Conservation (phyloP, 2,113 vertebrate species). For the Leptosomus discolor region DNA sequence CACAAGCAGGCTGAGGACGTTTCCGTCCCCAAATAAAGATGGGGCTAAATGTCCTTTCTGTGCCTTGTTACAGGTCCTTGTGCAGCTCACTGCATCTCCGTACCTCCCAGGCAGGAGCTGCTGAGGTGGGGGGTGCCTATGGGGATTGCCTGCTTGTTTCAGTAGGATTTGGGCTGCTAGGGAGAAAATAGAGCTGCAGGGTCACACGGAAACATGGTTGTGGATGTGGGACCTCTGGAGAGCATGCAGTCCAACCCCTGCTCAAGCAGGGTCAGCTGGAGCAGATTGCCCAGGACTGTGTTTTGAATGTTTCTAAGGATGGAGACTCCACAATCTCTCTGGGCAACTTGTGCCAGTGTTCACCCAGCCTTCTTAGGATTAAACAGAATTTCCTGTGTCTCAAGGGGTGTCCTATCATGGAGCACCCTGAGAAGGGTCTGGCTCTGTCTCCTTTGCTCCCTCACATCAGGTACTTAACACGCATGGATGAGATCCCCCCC, state of each 20-base stretch:
- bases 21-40: background rate
- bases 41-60: background rate
- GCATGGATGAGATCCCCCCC: background rate
- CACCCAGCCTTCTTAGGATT: background rate
- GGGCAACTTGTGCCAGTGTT: background rate
- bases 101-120: background rate
- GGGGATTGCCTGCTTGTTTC: background rate
- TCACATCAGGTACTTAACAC: background rate
- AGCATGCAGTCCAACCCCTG: background rate
- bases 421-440: background rate
- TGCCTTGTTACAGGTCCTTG: background rate
- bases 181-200: background rate
- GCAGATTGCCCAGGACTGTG: background rate
- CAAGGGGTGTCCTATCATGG: background rate
- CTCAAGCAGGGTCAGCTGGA: background rate
- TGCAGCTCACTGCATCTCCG: rapidly evolving
- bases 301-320: background rate
- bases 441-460: background rate
- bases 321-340: background rate
- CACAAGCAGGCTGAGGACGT: background rate
- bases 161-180: background rate
- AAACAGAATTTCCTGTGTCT: background rate
- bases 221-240: background rate
- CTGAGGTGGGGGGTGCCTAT: background rate
- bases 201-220: background rate